phyloP scores from a whole-genome alignment of 2,888 invertebrate genomes.

The Agrotis puta region DNA sequence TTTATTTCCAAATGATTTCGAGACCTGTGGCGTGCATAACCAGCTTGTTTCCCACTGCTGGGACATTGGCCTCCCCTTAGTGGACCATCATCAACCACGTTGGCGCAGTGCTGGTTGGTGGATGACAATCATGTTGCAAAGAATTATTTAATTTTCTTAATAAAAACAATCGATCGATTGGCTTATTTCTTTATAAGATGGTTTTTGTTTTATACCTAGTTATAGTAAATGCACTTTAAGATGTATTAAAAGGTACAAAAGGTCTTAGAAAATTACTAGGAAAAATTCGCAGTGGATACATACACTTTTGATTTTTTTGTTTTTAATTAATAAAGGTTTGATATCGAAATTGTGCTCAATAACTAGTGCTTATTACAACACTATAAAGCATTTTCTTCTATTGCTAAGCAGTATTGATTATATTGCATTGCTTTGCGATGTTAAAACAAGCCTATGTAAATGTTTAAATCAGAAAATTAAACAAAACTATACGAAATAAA shows the following conservation, averaged over 20 bases:
- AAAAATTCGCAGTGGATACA: not conserved
- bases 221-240: conserved; percentile 1
- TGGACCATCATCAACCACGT: not conserved
- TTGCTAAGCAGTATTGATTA: conserved; percentile 2
- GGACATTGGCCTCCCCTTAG: not conserved
- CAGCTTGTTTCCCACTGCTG: not conserved
- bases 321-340: not conserved
- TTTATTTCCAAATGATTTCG: conserved; percentile 7
- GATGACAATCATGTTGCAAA: conserved; percentile 14
- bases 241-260: conserved; percentile 2
- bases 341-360: conserved; percentile 15
- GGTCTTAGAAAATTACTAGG: not conserved
- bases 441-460: not conserved
- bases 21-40: conserved; percentile 19
- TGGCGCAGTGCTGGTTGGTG: not conserved
- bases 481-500: conserved; percentile 37
- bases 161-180: not conserved
- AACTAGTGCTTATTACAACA: conserved; percentile 32
- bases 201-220: not conserved
- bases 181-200: not conserved
- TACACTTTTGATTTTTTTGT: not conserved
- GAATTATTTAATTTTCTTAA: conserved; percentile 32
- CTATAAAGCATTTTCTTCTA: not conserved
- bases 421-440: not conserved
- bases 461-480: not conserved